Base-by-base conservation (phyloP, 2,797 vertebrate genomes). In the Anas bernieri region DNA sequence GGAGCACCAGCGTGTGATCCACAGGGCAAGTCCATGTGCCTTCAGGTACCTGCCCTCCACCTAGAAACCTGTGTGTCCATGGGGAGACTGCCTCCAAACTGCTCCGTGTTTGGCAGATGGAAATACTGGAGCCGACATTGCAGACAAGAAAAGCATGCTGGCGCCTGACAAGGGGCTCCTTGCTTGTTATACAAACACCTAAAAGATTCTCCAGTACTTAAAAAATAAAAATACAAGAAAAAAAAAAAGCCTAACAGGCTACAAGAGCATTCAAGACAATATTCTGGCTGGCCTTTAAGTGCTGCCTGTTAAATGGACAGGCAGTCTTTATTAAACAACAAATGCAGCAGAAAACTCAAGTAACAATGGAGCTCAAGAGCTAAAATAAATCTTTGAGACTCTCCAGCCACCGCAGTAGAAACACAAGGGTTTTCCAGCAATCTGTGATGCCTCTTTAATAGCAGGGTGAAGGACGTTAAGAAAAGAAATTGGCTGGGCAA, bases 401-500 rank as follows among this genome's bases (percentile, higher is more conserved):
- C 41, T 48, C 54, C 54, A 93, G 87, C 28, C 72, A 59, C 18
- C 0, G 6, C 22, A 82, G 78, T 2, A 48, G 72, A 66, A 92
- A 59, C 26, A 59, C 9, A 12, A 50, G 52, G 77, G 64, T 33
- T 78, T 73, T 88, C 80, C 86, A 93, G 74, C 85, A 74, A 54
- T 55, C n/a, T 78, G 68, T 13, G 83, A 31, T 68, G 79, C 68
- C 88, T 85, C 33, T 67, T 73, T 64, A 79, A 88, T 35, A 86
- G 70, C 72, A 85, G n/a, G 55, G 61, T 50, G 52, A 95, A 90
- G 64, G 72, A 83, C 3, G 7, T 28, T 20, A 83, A 72, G 64
- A 61, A 74, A 83, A 82, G 66, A 61, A 74, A 92, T 21, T 52
- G 91, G 30, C 85, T 82, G 68, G 73, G 55, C 76, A 73, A 89